These are phyloP conservation scores for Halictus ligatus DNA, from an alignment of 2,888 invertebrate species.

Conservation along the genomic window DNA sequence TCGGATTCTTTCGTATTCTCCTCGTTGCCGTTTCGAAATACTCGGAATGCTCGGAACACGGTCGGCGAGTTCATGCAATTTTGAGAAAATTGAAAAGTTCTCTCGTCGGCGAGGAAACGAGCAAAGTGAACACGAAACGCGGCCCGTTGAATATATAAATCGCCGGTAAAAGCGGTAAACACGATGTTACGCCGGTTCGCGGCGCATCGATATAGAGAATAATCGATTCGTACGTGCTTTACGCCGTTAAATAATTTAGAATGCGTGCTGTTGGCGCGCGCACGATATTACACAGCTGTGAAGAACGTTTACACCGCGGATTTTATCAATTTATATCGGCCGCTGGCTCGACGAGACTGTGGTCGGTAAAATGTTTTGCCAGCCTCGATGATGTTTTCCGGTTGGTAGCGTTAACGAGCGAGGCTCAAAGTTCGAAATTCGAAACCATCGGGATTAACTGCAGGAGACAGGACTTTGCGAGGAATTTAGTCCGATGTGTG, in stretches of 20 bases:
- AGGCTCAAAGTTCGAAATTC: not conserved
- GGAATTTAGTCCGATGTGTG: not conserved
- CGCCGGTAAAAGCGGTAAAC: not conserved
- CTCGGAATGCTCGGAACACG: too few relatives aligned
- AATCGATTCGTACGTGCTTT: not conserved
- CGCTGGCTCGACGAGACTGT: not conserved
- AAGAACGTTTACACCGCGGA: constrained; percentile 10
- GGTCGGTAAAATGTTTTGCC: not conserved
- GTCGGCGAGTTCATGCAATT: too few relatives aligned
- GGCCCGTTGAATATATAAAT: not conserved
- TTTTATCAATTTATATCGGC: not conserved
- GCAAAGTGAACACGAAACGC: not conserved
- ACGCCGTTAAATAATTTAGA: constrained; percentile 5
- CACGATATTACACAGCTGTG: not conserved
- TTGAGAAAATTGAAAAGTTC: not conserved
- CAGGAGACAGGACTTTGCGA: not conserved
- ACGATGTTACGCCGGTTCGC: not conserved
- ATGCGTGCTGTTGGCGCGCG: not conserved
- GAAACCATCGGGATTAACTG: not conserved
- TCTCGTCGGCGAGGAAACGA: not conserved
- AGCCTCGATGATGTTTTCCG: not conserved
- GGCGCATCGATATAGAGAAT: not conserved
- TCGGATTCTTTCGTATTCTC: not conserved
- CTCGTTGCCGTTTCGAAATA: not conserved
- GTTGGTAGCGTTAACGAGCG: not conserved